These are phyloP conservation scores for Drosophila tripunctata DNA, from an alignment of 2,888 invertebrate genomes.

Conservation along the genomic window DNA sequence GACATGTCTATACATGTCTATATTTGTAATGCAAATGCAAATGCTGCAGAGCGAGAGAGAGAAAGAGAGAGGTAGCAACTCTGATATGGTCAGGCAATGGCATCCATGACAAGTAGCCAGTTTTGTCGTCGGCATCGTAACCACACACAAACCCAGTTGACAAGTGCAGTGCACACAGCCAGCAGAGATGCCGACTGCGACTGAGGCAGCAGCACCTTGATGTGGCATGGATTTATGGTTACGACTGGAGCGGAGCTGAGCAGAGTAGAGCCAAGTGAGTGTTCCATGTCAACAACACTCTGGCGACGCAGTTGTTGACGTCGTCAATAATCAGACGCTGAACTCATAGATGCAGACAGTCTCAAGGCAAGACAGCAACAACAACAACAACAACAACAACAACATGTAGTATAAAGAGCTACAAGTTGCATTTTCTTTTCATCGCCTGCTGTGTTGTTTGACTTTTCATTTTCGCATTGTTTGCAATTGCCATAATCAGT, in stretches of 20 bases:
- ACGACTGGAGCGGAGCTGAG: slow-evolving; percentile 19
- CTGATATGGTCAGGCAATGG: slow-evolving; percentile 44
- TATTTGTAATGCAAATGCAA: slow-evolving; percentile 53
- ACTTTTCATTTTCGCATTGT: slow-evolving; percentile 69
- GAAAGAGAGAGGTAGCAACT: neutral
- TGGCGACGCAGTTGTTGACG: slow-evolving; percentile 60
- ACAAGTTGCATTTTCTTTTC: slow-evolving; percentile 62
- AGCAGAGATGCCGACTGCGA: slow-evolving; percentile 10
- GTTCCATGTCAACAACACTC: slow-evolving; percentile 70
- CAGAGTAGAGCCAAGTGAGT: neutral
- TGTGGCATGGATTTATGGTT: slow-evolving; percentile 66
- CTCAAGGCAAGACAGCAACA: slow-evolving; percentile 64
- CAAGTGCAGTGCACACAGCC: slow-evolving; percentile 75
- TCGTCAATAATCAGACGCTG: slow-evolving; percentile 76
- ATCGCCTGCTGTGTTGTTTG: slow-evolving; percentile 44
- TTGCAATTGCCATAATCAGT: slow-evolving; percentile 80
- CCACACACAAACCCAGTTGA: slow-evolving; percentile 66
- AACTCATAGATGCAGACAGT: slow-evolving; percentile 62
- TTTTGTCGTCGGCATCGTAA: slow-evolving; percentile 25
- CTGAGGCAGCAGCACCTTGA: slow-evolving; percentile 35
- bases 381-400: slow-evolving; percentile 24
- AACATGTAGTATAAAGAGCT: slow-evolving; percentile 28
- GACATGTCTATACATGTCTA: slow-evolving; percentile 32
- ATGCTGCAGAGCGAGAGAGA: neutral
- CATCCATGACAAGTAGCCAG: slow-evolving; percentile 55